Evolutionary conservation across 2,113 vertebrate genomes (phyloP).

Genomic region (Myiozetetes cayanensis): DNA sequence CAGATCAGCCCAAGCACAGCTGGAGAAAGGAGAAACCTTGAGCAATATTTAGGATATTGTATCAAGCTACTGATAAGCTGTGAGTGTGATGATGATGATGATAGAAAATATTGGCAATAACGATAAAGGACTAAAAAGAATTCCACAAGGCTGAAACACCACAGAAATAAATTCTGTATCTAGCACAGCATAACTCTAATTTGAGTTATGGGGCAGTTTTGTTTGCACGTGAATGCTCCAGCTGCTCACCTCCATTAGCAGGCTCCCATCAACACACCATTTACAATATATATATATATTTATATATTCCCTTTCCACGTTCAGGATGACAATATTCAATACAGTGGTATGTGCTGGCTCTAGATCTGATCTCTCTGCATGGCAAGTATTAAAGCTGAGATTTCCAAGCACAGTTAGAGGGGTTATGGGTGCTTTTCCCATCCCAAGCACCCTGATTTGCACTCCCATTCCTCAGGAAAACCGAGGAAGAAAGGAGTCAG

Average conservation of each 20-base stretch:
- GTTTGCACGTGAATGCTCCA: neutral
- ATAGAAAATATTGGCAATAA: neutral
- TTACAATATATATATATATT: neutral
- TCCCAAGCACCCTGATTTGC: neutral
- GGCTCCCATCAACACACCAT: neutral
- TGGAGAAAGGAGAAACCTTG: neutral
- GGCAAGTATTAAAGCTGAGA: neutral
- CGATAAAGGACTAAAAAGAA: neutral
- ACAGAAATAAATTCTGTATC: neutral
- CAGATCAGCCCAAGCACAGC: neutral
- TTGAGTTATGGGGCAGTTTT: neutral
- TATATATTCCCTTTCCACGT: neutral
- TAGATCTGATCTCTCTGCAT: neutral
- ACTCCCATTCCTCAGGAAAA: neutral
- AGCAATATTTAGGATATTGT: neutral
- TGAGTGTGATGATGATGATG: neutral
- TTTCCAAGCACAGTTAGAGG: neutral
- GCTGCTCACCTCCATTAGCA: neutral
- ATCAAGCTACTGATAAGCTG: neutral
- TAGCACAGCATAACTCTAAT: neutral
- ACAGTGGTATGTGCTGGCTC: neutral
- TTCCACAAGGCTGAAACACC: neutral
- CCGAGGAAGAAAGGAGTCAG: neutral
- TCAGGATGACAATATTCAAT: neutral
- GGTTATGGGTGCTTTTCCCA: neutral